Conservation (phyloP, 2,797 vertebrate genomes). For the Brotula barbata region DNA sequence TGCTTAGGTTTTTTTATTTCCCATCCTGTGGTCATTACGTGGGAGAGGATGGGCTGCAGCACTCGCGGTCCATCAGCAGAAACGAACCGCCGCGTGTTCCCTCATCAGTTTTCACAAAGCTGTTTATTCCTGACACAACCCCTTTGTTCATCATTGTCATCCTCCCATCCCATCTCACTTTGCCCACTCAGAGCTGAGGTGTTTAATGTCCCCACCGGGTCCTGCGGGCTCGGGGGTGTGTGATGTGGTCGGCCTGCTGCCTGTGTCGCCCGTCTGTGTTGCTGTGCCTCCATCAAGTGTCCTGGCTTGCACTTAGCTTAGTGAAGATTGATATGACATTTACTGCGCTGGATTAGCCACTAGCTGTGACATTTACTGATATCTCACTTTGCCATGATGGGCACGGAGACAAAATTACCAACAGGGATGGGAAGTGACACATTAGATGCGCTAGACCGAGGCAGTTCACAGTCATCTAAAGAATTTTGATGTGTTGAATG, state of each 20-base stretch:
- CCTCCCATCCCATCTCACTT: constrained; percentile 22
- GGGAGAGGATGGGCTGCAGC: constrained; percentile 9
- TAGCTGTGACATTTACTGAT: constrained; percentile 71
- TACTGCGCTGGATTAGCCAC: constrained; percentile 62
- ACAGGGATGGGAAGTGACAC: constrained; percentile 6
- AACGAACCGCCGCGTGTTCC: constrained; percentile 1
- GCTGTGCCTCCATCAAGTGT: constrained; percentile 34
- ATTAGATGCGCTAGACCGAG: no score
- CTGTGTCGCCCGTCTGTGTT: constrained; percentile 9
- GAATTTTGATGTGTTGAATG: constrained; percentile 23
- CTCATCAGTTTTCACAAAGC: constrained; percentile 4
- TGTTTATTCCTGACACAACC: constrained; percentile 19
- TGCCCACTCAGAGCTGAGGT: constrained; percentile 20
- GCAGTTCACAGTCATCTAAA: constrained; percentile 24
- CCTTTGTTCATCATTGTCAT: constrained; percentile 24
- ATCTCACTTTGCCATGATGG: constrained; percentile 38
- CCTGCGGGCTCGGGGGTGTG: no score
- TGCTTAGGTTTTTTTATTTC: not conserved
- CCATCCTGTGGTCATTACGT: constrained; percentile 20
- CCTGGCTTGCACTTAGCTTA: constrained; percentile 37
- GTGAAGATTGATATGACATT: constrained; percentile 64
- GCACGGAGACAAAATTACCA: constrained; percentile 14
- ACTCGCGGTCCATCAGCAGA: constrained; percentile 18
- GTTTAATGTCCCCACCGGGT: constrained; percentile 10
- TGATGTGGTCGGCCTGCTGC: constrained; percentile 26